Percentiles rank a stretch among this genome's conserved stretches.
Evolutionary conservation across 2,888 invertebrate genomes (phyloP).

Genomic region (Metopia argyrocephala): DNA sequence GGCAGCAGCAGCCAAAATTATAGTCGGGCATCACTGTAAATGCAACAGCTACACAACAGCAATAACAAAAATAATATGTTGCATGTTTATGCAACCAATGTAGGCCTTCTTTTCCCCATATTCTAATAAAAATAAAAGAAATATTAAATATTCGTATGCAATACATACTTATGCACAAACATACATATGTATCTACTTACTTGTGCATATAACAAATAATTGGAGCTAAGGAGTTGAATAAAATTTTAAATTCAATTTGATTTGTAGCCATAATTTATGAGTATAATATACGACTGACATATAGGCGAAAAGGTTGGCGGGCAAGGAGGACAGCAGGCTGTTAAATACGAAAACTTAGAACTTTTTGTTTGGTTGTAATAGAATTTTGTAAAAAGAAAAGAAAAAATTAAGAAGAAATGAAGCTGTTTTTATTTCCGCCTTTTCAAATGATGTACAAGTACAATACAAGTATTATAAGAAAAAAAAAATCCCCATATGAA

Average conservation of each 20-base stretch:
- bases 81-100: not conserved
- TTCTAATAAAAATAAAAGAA: not conserved
- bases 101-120: not conserved
- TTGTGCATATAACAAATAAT: not conserved
- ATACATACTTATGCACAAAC: not conserved
- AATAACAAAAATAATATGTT: not conserved
- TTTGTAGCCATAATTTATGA: not conserved
- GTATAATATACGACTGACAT: not conserved
- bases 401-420: not conserved
- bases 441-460: not conserved
- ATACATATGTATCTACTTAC: not conserved
- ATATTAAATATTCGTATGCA: not conserved
- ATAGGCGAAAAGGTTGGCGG: not conserved
- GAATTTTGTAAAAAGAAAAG: not conserved
- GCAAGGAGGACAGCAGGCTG: not conserved
- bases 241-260: constrained; percentile 13
- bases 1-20: not conserved
- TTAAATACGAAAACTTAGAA: constrained; percentile 12
- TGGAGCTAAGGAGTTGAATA: not conserved
- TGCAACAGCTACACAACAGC: not conserved
- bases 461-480: not conserved
- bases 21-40: not conserved
- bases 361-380: constrained; percentile 7
- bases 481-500: not conserved
- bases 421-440: constrained; percentile 29